Evolutionary conservation across 2,797 vertebrate species (phyloP), one percentile per base, ranked within the genome.

Genomic region (Hippoglossus hippoglossus): DNA sequence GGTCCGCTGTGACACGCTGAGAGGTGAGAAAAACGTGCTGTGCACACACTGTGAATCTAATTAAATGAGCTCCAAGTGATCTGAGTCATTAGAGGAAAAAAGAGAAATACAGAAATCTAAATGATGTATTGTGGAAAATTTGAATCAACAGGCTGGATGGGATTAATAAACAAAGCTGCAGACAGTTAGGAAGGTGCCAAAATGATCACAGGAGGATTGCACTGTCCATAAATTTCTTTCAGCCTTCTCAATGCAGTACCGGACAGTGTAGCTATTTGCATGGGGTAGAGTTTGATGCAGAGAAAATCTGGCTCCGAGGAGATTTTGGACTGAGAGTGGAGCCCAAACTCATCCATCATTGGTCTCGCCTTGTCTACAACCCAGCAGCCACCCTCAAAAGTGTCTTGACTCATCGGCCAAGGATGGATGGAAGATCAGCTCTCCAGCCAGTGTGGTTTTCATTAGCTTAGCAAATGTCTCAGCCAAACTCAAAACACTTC

Each of bases 271-370:
- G 82, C 76, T 75, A 55, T 78, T 83, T 86, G 80, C 62, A 81
- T 75, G 66, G 77, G 82, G 80, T 74, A 73, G 74, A 63, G 74
- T 79, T 81, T 83, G 76, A 73, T 88, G 67, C n/a, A 47, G 55
- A 83, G 73, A 86, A 82, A 83, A 68, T 81, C 72, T 85, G 85
- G 77, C 82, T 71, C 57, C 41, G 82, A 85, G 65, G 75, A 86
- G 71, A 84, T 75, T 81, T 86, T 89, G 86, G 82, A 77, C 65
- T 60, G 63, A 71, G 68, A 87, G 60, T 11, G 65, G 65, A 84
- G 85, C 77, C 87, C 83, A 86, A 76, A 79, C 63, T 77, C 89
- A 93, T 94, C 82, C 81, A 94, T 94, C 92, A 93, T 74, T 79
- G 75, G 65, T 66, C 67, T 86, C 67, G 67, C 83, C 76, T 83